A percentile compares a stretch with the other conserved stretches of the same genome.
These are phyloP conservation scores for Scaptomyza hsui DNA, from an alignment of 1,140 invertebrate species.

Conservation along the genomic window DNA sequence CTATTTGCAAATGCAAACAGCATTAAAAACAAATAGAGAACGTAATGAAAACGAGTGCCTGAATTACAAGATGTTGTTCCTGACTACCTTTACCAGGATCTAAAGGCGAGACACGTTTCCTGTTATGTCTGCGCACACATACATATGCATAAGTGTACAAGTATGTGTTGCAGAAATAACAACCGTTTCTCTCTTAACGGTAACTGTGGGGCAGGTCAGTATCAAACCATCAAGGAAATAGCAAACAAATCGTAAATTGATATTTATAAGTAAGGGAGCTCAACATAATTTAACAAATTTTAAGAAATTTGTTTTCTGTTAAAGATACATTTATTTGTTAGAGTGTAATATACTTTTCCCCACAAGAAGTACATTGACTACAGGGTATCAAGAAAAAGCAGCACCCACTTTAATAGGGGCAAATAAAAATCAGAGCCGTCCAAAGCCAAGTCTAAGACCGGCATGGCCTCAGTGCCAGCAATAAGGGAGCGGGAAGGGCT, in stretches of 20 bases:
- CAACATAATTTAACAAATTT: no score
- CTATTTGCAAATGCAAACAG: slow-evolving; percentile 65
- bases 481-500: neutral
- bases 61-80: slow-evolving; percentile 55
- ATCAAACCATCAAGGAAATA: slow-evolving; percentile 39
- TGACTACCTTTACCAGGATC: slow-evolving; percentile 7
- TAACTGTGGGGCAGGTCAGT: slow-evolving; percentile 27
- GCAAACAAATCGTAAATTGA: no score
- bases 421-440: slow-evolving; percentile 69
- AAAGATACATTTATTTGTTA: no score
- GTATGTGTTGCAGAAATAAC: slow-evolving; percentile 17
- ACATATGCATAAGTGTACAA: neutral
- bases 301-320: no score
- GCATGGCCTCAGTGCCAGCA: neutral
- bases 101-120: slow-evolving; percentile 30
- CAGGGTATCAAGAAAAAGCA: slow-evolving; percentile 11
- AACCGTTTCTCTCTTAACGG: slow-evolving; percentile 6
- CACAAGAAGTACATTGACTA: no score
- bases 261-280: no score
- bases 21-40: slow-evolving; percentile 68
- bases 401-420: slow-evolving; percentile 12
- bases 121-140: slow-evolving; percentile 4
- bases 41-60: slow-evolving; percentile 12
- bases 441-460: slow-evolving; percentile 18
- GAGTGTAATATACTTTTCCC: no score